These are phyloP conservation scores for Orthosia gracilis DNA, from an alignment of 2,888 invertebrate genomes.

Conservation along the genomic window DNA sequence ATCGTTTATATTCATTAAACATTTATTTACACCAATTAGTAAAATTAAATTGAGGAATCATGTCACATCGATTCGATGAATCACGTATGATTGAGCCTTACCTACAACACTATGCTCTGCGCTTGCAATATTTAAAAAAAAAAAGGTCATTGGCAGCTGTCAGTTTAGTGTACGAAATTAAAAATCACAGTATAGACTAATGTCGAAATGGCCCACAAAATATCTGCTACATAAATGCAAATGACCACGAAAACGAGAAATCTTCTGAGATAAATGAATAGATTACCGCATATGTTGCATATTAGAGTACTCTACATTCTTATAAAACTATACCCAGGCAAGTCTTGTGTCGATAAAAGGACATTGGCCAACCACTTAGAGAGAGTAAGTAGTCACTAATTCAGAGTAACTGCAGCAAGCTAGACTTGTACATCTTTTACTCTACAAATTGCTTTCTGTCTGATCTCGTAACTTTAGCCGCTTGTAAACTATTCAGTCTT, in stretches of 20 bases:
- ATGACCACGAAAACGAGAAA: not conserved
- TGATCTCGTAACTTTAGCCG: conserved; percentile 31
- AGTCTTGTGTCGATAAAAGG: not conserved
- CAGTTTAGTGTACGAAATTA: too few relatives aligned
- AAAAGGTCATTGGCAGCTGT: too few relatives aligned
- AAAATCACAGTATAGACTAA: too few relatives aligned
- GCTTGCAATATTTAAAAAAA: too few relatives aligned
- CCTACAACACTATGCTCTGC: too few relatives aligned
- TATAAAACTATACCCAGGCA: not conserved
- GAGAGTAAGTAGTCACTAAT: conserved; percentile 24
- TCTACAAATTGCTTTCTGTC: conserved; percentile 30
- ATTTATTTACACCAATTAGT: too few relatives aligned
- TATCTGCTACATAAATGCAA: not conserved
- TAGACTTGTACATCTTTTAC: conserved; percentile 2
- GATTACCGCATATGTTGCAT: too few relatives aligned
- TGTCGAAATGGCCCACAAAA: not conserved
- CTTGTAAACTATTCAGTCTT: conserved; percentile 41
- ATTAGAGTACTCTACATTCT: not conserved
- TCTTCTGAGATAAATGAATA: not conserved
- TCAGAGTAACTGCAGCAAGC: conserved; percentile 15
- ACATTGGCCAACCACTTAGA: not conserved
- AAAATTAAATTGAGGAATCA: too few relatives aligned
- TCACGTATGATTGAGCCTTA: too few relatives aligned
- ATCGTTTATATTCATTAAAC: too few relatives aligned
- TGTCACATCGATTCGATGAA: too few relatives aligned